These are phyloP conservation scores for Proales similis DNA, from an alignment of 1,140 invertebrate genomes.

Conservation along the genomic window DNA sequence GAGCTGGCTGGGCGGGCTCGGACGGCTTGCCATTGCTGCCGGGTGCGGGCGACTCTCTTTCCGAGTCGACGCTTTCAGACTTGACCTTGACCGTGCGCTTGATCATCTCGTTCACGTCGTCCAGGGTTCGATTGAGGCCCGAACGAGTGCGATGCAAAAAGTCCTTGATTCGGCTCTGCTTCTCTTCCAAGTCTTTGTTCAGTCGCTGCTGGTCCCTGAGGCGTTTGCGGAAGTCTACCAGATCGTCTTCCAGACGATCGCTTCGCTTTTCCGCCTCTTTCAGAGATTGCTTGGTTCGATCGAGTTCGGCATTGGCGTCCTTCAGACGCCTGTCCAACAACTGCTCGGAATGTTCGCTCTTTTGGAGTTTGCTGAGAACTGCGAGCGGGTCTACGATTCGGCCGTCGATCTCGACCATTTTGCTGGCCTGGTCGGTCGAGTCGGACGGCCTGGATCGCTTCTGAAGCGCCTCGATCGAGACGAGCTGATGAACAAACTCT, in stretches of 20 bases:
- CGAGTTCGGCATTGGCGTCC: constrained; percentile 5
- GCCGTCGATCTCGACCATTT: constrained; percentile 12
- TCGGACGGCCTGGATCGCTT: background rate
- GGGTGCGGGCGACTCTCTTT: no score
- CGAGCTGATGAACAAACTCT: background rate
- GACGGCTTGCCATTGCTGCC: no score
- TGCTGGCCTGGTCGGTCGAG: background rate
- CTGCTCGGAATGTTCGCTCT: background rate
- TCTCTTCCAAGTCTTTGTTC: constrained; percentile 27
- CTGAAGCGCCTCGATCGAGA: constrained; percentile 5
- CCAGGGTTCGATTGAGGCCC: constrained; percentile 15
- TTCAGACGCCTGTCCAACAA: constrained; percentile 10
- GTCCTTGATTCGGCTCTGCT: constrained; percentile 19
- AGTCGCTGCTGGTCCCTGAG: constrained; percentile 22
- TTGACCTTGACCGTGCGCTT: no score
- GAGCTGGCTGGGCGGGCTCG: no score
- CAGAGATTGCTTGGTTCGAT: constrained; percentile 12
- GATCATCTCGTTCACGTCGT: constrained; percentile 29
- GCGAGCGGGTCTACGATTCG: constrained; percentile 8
- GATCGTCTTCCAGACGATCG: constrained; percentile 5
- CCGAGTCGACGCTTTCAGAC: background rate
- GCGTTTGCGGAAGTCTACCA: constrained; percentile 11
- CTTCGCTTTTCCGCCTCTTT: no score
- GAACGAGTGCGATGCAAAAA: constrained; percentile 22
- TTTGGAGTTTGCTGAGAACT: constrained; percentile 26